phyloP scores from a whole-genome alignment of 2,797 vertebrate genomes.

The Lithobates pipiens region DNA sequence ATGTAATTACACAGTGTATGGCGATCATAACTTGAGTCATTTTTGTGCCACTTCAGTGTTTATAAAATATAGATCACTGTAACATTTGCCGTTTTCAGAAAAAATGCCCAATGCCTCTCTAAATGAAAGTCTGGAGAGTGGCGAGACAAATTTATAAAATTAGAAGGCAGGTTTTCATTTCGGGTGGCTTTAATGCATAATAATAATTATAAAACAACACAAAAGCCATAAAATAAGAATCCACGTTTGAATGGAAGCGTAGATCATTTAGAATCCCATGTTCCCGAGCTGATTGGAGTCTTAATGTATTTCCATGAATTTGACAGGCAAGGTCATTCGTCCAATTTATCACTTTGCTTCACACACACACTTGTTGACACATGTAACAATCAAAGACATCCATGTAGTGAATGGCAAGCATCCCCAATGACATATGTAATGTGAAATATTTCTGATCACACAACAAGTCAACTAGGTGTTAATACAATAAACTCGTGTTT shows the following conservation, averaged over 20 bases:
- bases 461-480: neutral
- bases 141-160: constrained; percentile 48
- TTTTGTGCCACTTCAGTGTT: constrained; percentile 40
- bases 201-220: constrained; percentile 40
- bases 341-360: constrained; percentile 21
- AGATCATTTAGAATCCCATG: constrained; percentile 19
- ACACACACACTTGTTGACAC: constrained; percentile 17
- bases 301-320: constrained; percentile 23
- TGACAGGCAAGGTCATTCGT: constrained; percentile 34
- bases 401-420: constrained; percentile 32
- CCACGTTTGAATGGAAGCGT: constrained; percentile 16
- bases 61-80: constrained; percentile 56
- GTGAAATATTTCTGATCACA: neutral
- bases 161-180: constrained; percentile 27
- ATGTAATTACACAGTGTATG: constrained; percentile 56
- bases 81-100: constrained; percentile 34
- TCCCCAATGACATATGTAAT: neutral
- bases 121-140: constrained; percentile 23
- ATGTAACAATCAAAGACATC: constrained; percentile 14
- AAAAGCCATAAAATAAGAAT: constrained; percentile 25
- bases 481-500: neutral
- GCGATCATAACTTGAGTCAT: constrained; percentile 45
- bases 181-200: constrained; percentile 35
- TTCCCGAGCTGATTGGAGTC: neutral
- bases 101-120: constrained; percentile 25